Evolutionary conservation across 2,797 vertebrate genomes (phyloP), one percentile per base, ranked within the genome.

Genomic region (Cyprinella venusta): DNA sequence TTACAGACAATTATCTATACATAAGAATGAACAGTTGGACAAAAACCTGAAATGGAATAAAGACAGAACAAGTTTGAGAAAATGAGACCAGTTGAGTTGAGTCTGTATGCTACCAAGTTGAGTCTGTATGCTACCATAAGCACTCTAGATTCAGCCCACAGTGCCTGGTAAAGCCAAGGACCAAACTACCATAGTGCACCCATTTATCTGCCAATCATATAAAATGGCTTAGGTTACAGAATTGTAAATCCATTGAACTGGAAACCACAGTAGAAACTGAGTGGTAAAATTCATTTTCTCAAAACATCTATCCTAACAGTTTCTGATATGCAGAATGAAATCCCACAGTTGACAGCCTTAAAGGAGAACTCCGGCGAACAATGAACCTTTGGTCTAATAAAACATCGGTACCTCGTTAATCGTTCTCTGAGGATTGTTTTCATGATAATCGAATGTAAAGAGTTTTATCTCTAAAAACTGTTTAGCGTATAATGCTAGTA

Each of bases 1-100:
- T 89, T 91, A 91, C 89, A 89, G 84, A 86, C 59, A 77, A 70
- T 78, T 89, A 89, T 89, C 90, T 90, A 90, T 88, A 91, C 65
- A 80, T 26, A 12, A 30, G 75, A 84, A 76, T 70, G 24, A 84
- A 72, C 81, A 79, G 76, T 67, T 81, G 64, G 21, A 71, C 26
- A 75, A 59, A 45, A 76, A 75, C 42, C 21, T n/a, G 48, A 50
- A 80, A 65, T 30, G 26, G n/a, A 67, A 42, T 76, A 30, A 63
- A 82, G 6, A 19, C 6, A 7, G n/a, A 52, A 0, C 69, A 82
- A 30, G 12, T 59, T 13, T 2, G 19, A 24, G 15, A 18, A 80
- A 52, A 75, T 8, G 3, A 48, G 48, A 69, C 52, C 10, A 26
- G n/a, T n/a, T n/a, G 56, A 21, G 30, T n/a, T 0, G 16, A 21